Evolutionary conservation across 23 tunicate genomes (phyloP).

Genomic region (Trididemnum clinides): DNA sequence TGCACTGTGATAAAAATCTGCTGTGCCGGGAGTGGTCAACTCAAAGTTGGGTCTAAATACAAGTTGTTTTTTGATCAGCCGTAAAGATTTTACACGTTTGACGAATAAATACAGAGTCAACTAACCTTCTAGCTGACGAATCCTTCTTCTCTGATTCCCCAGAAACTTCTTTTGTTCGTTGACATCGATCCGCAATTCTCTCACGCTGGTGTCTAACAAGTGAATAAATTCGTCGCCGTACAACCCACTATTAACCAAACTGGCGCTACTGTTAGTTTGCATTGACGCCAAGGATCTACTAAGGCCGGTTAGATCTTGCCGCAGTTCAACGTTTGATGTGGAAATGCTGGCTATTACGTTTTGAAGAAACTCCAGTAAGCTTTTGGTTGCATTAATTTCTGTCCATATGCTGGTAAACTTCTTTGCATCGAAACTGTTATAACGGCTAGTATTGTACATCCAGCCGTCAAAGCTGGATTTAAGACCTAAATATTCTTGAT

Average conservation of each 20-base stretch:
- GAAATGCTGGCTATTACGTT: slow-evolving; percentile 12
- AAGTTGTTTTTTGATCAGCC: too few relatives aligned
- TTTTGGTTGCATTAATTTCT: not conserved
- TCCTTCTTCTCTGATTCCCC: slow-evolving; percentile 41
- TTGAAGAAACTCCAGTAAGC: not conserved
- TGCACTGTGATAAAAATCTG: too few relatives aligned
- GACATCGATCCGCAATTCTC: slow-evolving; percentile 32
- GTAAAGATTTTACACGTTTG: too few relatives aligned
- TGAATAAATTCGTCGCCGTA: slow-evolving; percentile 15
- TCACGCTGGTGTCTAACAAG: slow-evolving; percentile 35
- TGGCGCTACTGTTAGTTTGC: not conserved
- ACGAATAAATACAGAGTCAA: too few relatives aligned
- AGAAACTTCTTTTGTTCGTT: slow-evolving; percentile 40
- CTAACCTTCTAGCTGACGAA: slow-evolving; percentile 52
- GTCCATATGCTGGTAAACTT: not conserved
- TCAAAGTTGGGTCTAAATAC: too few relatives aligned
- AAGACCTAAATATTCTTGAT: not conserved
- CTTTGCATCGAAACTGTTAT: not conserved
- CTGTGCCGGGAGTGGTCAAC: too few relatives aligned
- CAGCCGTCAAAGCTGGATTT: too few relatives aligned
- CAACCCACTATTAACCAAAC: not conserved
- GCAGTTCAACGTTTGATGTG: not conserved
- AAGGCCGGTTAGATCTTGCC: not conserved
- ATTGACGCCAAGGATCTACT: not conserved
- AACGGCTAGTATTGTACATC: not conserved